Evolutionary conservation across 2,888 invertebrate genomes (phyloP), one percentile per base, ranked within the genome.

Genomic region (Parnassius smintheus): DNA sequence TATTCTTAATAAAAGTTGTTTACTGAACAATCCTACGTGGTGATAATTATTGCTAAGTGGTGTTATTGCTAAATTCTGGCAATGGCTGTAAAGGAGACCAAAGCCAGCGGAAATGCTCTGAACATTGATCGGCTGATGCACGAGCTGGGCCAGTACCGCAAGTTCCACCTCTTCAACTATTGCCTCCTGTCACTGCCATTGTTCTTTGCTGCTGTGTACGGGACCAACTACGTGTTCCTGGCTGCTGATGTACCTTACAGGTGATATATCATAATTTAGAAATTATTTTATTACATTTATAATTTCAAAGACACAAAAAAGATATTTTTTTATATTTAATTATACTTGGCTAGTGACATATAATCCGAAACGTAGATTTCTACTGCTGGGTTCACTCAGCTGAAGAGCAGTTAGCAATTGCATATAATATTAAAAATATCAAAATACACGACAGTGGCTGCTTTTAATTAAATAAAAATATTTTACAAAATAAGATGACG

Each of bases 231-330:
- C 66, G 80, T 91, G 62, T 90, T 91, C 75, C 72, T 89, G 35
- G 89, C 88, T 0, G 90, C 76, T 0, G 86, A 89, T 42, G 86
- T 89, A 42, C 76, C 81, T 0, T 88, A 90, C 83, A 86, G 90
- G 89, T 90, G 12, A 13, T 49, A 44, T 44, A 13, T 25, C 8
- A 4, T 12, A 57, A 56, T 51, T 51, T 51, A 51, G 18, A 18
- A 22, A 51, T 51, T 22, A 10, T 10, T 51, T 51, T 10, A 9
- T 51, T 51, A 10, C 9, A 51, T 18, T 51, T 4, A 9, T n/a
- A 51, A 13, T 9, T 49, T 49, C 13, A 49, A 12, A 9, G 13
- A 11, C n/a, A n/a, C 13, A 49, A 3, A 9, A 49, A 49, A 49
- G 18, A 18, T 18, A 18, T 18, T 18, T 18, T 18, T 18, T 18